Evolutionary conservation across 2,113 vertebrate species (phyloP), one percentile per base, ranked within the genome.

Genomic region (Rhea americana): DNA sequence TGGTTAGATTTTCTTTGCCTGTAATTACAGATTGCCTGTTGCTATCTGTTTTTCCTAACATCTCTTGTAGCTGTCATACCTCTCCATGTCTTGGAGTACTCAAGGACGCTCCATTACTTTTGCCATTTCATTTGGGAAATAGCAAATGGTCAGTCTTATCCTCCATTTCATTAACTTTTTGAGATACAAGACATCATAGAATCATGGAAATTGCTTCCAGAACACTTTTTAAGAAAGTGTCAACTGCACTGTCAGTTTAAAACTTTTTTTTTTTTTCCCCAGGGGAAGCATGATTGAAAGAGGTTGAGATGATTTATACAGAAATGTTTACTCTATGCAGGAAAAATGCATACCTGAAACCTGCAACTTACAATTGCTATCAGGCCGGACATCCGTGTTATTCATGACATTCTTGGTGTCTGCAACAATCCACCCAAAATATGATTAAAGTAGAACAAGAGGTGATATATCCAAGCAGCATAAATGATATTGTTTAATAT

Each of bases 81-180:
- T 72, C 39, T 59, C 22, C 70, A 48, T 76, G 56, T 55, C 61
- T 91, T 53, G 71, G 75, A 91, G 25, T 71, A 61, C 82, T 78
- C 50, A 85, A 85, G 70, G 8, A 30, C 59, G 18, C 12, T 82
- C 11, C 43, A 73, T 93, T 90, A 68, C 94, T 91, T 94, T 77
- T 59, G 43, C 68, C 43, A 66, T 80, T 39, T 82, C 75, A 25
- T 72, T 85, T 50, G 63, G 53, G 68, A 87, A 90, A 93, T 76
- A 80, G 51, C 25, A 79, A 81, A 93, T 93, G 70, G 83, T 21
- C 20, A 55, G 10, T 70, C 50, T 65, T 80, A 43, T 19, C 22
- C 35, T 72, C n/a, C 39, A n/a, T 94, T 87, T 94, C 56, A 85
- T 94, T 91, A 89, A 70, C 37, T 75, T 91, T 82, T 91, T 82